These are phyloP conservation scores for Euthynnus affinis DNA, from an alignment of 2,797 vertebrate genomes.

Conservation along the genomic window DNA sequence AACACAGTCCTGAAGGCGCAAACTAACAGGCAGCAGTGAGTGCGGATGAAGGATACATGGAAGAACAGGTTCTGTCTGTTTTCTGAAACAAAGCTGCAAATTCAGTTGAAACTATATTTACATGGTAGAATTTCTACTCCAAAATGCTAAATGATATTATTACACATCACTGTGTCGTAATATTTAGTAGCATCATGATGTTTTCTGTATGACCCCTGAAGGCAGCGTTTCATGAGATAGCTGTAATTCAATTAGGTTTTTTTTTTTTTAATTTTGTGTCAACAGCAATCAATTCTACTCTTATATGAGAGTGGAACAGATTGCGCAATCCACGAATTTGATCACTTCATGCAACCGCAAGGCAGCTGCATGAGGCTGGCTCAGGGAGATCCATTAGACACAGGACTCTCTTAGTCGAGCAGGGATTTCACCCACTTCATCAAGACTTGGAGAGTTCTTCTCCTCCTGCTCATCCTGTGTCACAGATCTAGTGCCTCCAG, in stretches of 20 bases:
- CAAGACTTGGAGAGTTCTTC: background rate
- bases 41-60: background rate
- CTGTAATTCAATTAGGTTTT: slow-evolving; percentile 14
- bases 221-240: background rate
- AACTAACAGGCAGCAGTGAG: slow-evolving; percentile 12
- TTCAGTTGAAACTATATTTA: background rate
- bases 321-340: background rate
- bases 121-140: background rate
- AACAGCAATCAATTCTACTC: slow-evolving; percentile 27
- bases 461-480: background rate
- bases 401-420: background rate
- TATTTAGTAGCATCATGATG: background rate
- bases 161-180: background rate
- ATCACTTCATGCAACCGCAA: background rate
- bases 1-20: slow-evolving; percentile 44
- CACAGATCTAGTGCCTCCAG: no score
- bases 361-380: background rate
- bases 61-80: slow-evolving; percentile 9
- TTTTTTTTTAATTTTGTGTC: slow-evolving; percentile 30
- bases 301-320: slow-evolving; percentile 33
- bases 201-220: background rate
- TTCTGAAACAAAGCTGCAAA: slow-evolving; percentile 12
- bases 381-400: slow-evolving; percentile 10
- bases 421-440: slow-evolving; percentile 18
- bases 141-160: background rate